These are phyloP conservation scores for Callocephalon fimbriatum DNA, from an alignment of 2,113 vertebrate genomes.

Conservation along the genomic window DNA sequence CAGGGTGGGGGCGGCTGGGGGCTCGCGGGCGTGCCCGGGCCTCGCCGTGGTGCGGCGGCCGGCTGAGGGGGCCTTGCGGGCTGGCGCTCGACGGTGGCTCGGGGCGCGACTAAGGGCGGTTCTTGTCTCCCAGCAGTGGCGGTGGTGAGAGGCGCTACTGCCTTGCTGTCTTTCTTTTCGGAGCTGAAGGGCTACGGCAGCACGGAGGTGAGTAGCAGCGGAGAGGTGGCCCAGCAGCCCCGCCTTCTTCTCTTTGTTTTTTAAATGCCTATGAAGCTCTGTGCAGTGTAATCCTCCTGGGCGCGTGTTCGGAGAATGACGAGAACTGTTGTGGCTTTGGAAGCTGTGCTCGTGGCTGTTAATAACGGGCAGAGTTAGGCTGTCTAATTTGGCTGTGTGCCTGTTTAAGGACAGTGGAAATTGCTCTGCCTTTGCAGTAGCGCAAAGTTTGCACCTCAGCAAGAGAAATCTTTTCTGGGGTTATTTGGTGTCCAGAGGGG, in stretches of 20 bases:
- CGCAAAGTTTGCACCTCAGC: background rate
- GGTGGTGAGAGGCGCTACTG: too few species aligned
- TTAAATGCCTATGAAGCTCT: background rate
- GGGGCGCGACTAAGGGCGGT: too few species aligned
- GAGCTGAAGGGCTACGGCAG: background rate
- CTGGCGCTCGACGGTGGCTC: too few species aligned
- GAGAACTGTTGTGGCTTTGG: conserved; percentile 36
- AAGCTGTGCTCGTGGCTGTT: background rate
- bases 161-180: background rate
- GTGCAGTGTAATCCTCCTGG: background rate
- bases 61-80: too few species aligned
- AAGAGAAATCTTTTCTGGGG: background rate
- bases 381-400: background rate
- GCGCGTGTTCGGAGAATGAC: background rate
- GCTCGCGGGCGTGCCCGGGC: too few species aligned
- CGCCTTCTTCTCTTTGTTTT: background rate
- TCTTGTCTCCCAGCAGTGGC: background rate
- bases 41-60: too few species aligned
- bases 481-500: background rate
- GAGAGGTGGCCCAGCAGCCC: background rate
- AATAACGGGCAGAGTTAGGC: background rate
- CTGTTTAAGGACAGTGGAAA: background rate
- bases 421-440: background rate
- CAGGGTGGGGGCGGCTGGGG: background rate
- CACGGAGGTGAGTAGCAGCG: background rate